A percentile compares a stretch with the other conserved stretches of the same genome.
Evolutionary conservation across 2,113 vertebrate genomes (phyloP).

Genomic region (Gambusia affinis): DNA sequence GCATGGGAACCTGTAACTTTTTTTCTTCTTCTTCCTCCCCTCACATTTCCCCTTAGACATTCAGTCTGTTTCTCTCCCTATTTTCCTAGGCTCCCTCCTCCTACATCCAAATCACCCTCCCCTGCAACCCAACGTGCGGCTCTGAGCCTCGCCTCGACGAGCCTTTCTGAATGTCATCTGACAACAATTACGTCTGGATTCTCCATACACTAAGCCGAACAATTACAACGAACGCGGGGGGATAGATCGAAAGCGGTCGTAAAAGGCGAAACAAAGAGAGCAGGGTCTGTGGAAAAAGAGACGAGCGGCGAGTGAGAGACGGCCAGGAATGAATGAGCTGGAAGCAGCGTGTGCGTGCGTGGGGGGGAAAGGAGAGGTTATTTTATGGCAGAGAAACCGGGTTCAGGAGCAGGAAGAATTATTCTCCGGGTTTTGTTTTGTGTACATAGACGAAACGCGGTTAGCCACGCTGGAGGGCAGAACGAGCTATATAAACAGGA

Average conservation of each 20-base stretch:
- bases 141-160: conserved; percentile 55
- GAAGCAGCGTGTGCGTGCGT: conserved; percentile 17
- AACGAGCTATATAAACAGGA: conserved; percentile 38
- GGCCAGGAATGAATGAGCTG: conserved; percentile 65
- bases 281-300: conserved; percentile 58
- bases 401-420: conserved; percentile 31
- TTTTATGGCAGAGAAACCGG: conserved; percentile 38
- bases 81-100: conserved; percentile 3
- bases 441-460: conserved; percentile 30
- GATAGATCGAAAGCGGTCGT: conserved; percentile 28
- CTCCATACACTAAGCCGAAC: conserved; percentile 39
- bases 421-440: conserved; percentile 35
- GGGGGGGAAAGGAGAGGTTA: not conserved
- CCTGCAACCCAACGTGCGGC: not conserved
- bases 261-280: conserved; percentile 23
- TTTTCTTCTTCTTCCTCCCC: conserved; percentile 20
- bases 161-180: conserved; percentile 67
- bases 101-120: not conserved
- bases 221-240: conserved; percentile 20
- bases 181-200: conserved; percentile 70
- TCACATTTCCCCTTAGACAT: conserved; percentile 34
- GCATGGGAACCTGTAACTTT: conserved; percentile 63
- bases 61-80: conserved; percentile 38
- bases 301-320: conserved; percentile 8
- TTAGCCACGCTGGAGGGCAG: conserved; percentile 44